Percentiles rank a stretch among this genome's conserved stretches.
phyloP scores from a whole-genome alignment of 1,140 invertebrate genomes.

The Drosophila ironensis region DNA sequence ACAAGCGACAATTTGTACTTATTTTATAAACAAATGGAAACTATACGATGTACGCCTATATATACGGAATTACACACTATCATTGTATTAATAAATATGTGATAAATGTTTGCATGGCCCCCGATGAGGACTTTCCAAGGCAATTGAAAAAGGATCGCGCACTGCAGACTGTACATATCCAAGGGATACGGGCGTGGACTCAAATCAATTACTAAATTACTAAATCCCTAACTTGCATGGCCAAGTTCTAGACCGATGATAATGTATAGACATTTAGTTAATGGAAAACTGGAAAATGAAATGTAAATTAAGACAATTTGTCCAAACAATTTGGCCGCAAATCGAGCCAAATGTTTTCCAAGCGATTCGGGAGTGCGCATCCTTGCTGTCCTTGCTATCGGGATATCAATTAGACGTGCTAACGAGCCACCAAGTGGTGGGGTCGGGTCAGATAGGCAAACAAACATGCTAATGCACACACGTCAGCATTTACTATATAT shows the following conservation, averaged over 20 bases:
- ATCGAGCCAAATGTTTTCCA: constrained; percentile 1
- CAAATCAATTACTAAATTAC: constrained; percentile 43
- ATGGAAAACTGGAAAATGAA: not conserved
- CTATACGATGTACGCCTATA: constrained; percentile 16
- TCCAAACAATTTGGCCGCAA: constrained; percentile 5
- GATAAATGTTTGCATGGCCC: constrained; percentile 48
- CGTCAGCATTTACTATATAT: not conserved
- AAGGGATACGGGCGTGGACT: constrained; percentile 16
- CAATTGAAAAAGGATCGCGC: not conserved
- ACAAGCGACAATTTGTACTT: constrained; percentile 60
- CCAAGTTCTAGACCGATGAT: constrained; percentile 6
- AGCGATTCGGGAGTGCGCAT: not conserved
- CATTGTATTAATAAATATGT: constrained; percentile 72
- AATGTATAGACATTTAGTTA: no score
- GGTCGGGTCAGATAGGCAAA: not conserved
- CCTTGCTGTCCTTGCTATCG: constrained; percentile 12
- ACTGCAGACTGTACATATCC: constrained; percentile 58
- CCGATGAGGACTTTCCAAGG: not conserved
- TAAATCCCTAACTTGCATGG: constrained; percentile 38
- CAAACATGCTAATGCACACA: not conserved
- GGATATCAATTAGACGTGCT: constrained; percentile 38
- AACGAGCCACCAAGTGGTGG: not conserved
- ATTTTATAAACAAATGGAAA: constrained; percentile 59
- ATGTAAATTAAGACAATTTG: constrained; percentile 18
- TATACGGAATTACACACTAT: constrained; percentile 31